Evolutionary conservation across 1,140 invertebrate genomes (phyloP).

Genomic region (Drusus annulatus): DNA sequence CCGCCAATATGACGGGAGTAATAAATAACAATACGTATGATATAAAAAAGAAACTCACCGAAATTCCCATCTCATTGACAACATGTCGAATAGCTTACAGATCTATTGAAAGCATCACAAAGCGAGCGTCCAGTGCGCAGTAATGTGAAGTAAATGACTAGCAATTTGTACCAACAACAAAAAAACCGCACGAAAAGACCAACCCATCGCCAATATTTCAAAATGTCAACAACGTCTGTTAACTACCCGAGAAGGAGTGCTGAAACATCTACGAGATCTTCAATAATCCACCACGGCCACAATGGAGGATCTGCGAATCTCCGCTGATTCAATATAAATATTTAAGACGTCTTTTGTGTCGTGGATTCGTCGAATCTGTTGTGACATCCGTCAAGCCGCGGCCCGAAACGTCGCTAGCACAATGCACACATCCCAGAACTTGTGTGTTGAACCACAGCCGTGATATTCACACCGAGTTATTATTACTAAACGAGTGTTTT

Average conservation of each 20-base stretch:
- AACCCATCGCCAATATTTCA: neutral
- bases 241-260: conserved; percentile 4
- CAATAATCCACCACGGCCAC: neutral
- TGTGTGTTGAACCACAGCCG: neutral
- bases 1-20: no score
- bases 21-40: no score
- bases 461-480: conserved; percentile 24
- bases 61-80: neutral
- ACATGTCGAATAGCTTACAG: neutral
- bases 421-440: conserved; percentile 2
- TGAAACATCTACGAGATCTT: neutral
- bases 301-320: conserved; percentile 1
- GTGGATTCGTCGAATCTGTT: conserved; percentile 54
- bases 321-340: conserved; percentile 11
- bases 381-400: conserved; percentile 49
- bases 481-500: conserved; percentile 33
- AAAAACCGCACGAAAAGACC: no score
- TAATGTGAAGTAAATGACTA: neutral
- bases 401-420: neutral
- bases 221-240: conserved; percentile 22
- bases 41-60: no score
- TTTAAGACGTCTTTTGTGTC: conserved; percentile 2
- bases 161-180: neutral
- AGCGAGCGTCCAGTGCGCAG: neutral
- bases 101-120: neutral